Conservation (phyloP, 1,140 invertebrate genomes). For the Leptinotarsa texana region DNA sequence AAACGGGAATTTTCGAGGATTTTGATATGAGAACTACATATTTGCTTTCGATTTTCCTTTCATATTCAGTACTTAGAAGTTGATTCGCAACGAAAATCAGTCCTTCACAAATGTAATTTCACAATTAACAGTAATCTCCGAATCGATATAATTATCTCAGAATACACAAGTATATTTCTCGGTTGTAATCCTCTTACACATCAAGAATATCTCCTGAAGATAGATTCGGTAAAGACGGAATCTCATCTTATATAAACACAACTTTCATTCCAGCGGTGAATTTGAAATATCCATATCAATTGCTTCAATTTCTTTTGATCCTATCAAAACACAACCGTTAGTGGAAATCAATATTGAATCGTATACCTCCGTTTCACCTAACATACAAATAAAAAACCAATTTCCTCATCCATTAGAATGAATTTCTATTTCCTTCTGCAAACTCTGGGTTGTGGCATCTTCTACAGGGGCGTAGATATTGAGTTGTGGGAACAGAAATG, state of each 20-base stretch:
- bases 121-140: no score
- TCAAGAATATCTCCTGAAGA: not conserved
- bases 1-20: not conserved
- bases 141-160: no score
- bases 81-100: not conserved
- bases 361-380: not conserved
- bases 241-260: not conserved
- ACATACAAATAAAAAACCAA: constrained; percentile 1
- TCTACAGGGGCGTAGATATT: no score
- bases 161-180: not conserved
- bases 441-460: not conserved
- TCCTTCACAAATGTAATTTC: not conserved
- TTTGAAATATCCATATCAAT: not conserved
- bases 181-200: not conserved
- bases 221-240: not conserved
- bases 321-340: not conserved
- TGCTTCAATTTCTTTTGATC: not conserved
- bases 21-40: not conserved
- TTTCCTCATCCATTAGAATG: not conserved
- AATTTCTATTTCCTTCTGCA: not conserved
- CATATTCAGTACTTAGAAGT: not conserved
- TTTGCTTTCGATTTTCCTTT: not conserved
- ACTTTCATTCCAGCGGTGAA: not conserved
- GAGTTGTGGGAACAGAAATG: no score
- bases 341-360: constrained; percentile 3